A percentile compares a stretch with the other conserved stretches of the same genome.
These are phyloP conservation scores for Bicyclus anynana DNA, from an alignment of 1,140 invertebrate species.

Conservation along the genomic window DNA sequence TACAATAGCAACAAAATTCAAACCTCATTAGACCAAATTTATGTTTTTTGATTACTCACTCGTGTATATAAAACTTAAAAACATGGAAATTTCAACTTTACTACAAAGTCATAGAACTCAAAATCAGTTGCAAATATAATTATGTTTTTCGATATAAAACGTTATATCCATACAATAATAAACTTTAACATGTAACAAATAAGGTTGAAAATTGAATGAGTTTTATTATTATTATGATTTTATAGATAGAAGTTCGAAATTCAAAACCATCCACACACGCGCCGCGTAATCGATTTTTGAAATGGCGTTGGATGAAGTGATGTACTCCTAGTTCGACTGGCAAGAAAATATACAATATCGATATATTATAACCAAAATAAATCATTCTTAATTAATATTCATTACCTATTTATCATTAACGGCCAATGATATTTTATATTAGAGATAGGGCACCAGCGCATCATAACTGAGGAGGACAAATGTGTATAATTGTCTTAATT, in stretches of 20 bases:
- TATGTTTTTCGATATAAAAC: background rate
- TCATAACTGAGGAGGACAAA: no score
- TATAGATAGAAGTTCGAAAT: constrained; percentile 57
- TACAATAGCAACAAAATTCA: background rate
- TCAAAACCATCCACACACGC: constrained; percentile 66
- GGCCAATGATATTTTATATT: no score
- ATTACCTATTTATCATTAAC: no score
- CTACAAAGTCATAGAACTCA: background rate
- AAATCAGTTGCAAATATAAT: background rate
- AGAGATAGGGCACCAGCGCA: no score
- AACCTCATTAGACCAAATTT: background rate
- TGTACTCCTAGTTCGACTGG: background rate
- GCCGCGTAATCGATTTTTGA: constrained; percentile 68
- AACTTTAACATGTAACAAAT: background rate
- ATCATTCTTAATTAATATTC: no score
- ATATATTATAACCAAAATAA: no score
- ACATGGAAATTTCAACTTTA: background rate
- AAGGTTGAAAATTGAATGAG: background rate
- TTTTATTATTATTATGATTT: constrained; percentile 28
- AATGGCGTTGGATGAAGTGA: constrained; percentile 34
- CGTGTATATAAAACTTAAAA: background rate
- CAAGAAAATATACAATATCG: background rate
- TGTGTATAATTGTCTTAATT: no score
- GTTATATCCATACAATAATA: background rate
- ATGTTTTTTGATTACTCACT: background rate